Conservation (phyloP, 1,140 invertebrate genomes). For the Mizuhopecten yessoensis region DNA sequence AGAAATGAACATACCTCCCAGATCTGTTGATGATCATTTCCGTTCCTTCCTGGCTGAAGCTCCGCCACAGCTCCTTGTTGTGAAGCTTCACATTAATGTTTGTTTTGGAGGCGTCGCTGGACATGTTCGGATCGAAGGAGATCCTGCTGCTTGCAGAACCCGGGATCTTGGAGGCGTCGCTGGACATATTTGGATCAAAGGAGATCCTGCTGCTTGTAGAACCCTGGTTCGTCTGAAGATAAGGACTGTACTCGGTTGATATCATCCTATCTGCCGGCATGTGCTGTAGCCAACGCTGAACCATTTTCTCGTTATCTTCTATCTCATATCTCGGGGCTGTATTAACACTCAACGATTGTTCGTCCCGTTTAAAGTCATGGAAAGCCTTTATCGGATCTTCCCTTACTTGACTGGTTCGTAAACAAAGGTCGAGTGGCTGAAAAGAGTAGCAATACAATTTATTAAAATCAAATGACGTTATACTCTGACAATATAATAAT, state of each 20-base stretch:
- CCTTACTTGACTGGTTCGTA: neutral
- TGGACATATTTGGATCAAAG: neutral
- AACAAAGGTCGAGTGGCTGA: constrained; percentile 7
- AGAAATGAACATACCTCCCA: neutral
- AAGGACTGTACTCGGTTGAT: neutral
- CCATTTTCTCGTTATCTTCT: neutral
- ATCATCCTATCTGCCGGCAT: neutral
- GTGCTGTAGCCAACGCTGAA: neutral
- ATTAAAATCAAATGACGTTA: no score
- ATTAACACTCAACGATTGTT: neutral
- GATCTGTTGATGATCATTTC: constrained; percentile 5
- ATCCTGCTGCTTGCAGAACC: no score
- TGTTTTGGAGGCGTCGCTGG: neutral
- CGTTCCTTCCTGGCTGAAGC: neutral
- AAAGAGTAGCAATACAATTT: no score
- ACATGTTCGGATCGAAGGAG: no score
- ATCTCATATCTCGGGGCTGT: neutral
- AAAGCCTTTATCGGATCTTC: no score
- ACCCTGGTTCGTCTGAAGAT: neutral
- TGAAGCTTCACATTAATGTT: neutral
- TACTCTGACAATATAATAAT: no score
- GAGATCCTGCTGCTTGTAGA: neutral
- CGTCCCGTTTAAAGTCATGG: neutral
- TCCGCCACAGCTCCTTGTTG: neutral
- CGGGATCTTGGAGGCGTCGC: no score